Base-by-base conservation (phyloP, 2,113 vertebrate species). In the Sinocyclocheilus maitianheensis region DNA sequence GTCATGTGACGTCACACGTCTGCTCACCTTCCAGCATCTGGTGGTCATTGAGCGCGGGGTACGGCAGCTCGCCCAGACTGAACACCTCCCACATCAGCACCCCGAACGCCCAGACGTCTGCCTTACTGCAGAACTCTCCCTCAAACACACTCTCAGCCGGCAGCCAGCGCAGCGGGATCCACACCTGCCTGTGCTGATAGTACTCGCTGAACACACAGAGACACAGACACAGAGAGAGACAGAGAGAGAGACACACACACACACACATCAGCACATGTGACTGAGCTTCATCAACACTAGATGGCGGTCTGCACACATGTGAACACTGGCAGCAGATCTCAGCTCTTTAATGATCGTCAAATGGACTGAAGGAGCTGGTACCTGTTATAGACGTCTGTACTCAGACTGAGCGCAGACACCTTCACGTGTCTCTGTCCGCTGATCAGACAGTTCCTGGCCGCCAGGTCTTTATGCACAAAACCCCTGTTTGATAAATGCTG, bases 31-130 rank as follows among this genome's bases (percentile, higher is more conserved):
- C 95, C 82, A 99, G 94, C 48, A 98, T 96, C 81, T 98, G 96
- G 0, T 99, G 97, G 0, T 99, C 97, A 0, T 91, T 94, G 89
- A 97, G 94, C 4, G 95, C 93, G 13, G 90, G 48, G 40, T 97
- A 96, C 0, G 98, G 98, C 95, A 98, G 94, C 90, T 99, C 97
- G 16, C 97, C 98, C 0, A 95, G 96, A 1, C 90, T 97, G 92
- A 99, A 99, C 80, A 99, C 96, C 77, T 99, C 98, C 98, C 97
- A 99, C 97, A 99, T 97, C 72, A 99, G 92, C 77, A 99, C 97
- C 0, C 97, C 98, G 0, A 99, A 99, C 62, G 98, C 97, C 98
- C 98, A 99, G 75, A 99, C 95, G 0, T 99, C 98, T 0, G 98
- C 98, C 90, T 98, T 99, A 20, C 97, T 97, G 92, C 97, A 99